phyloP scores from a whole-genome alignment of 2,888 invertebrate species.

The Drepanosiphum platanoidis region DNA sequence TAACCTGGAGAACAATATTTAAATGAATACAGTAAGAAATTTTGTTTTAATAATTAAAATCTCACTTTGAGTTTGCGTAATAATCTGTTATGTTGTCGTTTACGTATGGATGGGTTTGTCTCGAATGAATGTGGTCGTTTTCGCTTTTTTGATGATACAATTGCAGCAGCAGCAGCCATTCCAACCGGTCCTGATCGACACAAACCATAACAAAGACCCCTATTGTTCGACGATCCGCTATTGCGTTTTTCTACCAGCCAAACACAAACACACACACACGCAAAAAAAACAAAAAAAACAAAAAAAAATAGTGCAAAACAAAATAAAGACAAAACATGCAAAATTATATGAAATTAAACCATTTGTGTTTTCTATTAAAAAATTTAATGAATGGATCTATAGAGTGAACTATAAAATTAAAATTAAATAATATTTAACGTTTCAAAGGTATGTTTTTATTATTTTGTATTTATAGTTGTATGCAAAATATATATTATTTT shows the following conservation, averaged over 20 bases:
- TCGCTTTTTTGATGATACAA: slow-evolving; percentile 93
- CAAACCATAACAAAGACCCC: slow-evolving; percentile 62
- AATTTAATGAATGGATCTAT: background rate
- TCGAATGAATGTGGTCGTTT: slow-evolving; percentile 96
- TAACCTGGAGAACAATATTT: slow-evolving; percentile 73
- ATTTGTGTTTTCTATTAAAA: slow-evolving; percentile 1
- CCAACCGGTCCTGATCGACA: slow-evolving; percentile 82
- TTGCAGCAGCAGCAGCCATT: slow-evolving; percentile 96
- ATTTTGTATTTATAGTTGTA: slow-evolving; percentile 22
- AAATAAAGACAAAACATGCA: slow-evolving; percentile 60
- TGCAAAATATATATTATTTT: slow-evolving; percentile 22
- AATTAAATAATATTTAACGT: background rate
- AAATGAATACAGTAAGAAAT: slow-evolving; percentile 24
- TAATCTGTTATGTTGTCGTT: slow-evolving; percentile 93
- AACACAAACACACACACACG: slow-evolving; percentile 61
- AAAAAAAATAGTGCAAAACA: slow-evolving; percentile 60
- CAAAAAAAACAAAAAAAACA: slow-evolving; percentile 40
- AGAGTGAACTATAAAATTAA: background rate
- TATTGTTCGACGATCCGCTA: slow-evolving; percentile 60
- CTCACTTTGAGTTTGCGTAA: slow-evolving; percentile 82
- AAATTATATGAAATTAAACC: slow-evolving; percentile 8
- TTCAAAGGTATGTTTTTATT: background rate
- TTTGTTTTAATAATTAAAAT: slow-evolving; percentile 45
- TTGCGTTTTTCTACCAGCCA: slow-evolving; percentile 61
- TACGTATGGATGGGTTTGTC: slow-evolving; percentile 95